Base-by-base conservation (phyloP, 2,113 vertebrate species). In the Cryptotis parvus region DNA sequence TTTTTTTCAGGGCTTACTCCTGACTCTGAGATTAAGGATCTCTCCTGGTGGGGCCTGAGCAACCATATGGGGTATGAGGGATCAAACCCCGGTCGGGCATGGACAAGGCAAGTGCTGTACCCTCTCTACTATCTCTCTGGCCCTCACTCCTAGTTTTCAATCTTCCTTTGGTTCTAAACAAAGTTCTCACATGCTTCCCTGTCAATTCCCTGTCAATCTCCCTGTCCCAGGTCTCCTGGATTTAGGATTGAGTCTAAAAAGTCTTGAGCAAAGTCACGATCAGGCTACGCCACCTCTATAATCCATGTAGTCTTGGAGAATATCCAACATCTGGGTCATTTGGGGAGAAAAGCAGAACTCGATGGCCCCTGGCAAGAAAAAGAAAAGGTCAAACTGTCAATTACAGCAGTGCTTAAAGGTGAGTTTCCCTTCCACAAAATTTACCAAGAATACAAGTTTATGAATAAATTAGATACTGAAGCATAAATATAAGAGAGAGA, bases 281-380 rank as follows among this genome's bases (percentile, higher is more conserved):
- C 74, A 78, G 55, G 61, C 29, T 12, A 24, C 18, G 5, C 91
- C 95, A 99, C 99, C 98, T 99, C 98, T 98, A 16, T 99, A 99
- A 95, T 99, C 98, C 98, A 99, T 96, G 95, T 99, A 99, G 95
- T 99, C 99, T 97, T 99, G 99, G 43, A 99, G 97, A 94, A 99
- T 99, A 97, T 99, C 99, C 91, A 99, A 97, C 97, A 99, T 98
- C 78, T 98, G 98, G 45, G 99, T 99, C 99, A 99, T 99, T 49
- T 99, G 99, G 90, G 90, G 99, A 99, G 97, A 99, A 99, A 90
- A 99, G 97, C 94, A 99, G 97, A 94, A 99, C 96, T 43, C 98
- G 98, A 92, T 99, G 99, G 94, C 98, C 98, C 72, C 99, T 98
- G 98, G 85, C 75, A 95, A 97, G 70, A 95, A 76, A 73, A 94